Evolutionary conservation across 2,797 vertebrate genomes (phyloP).

Genomic region (Myotis myotis): DNA sequence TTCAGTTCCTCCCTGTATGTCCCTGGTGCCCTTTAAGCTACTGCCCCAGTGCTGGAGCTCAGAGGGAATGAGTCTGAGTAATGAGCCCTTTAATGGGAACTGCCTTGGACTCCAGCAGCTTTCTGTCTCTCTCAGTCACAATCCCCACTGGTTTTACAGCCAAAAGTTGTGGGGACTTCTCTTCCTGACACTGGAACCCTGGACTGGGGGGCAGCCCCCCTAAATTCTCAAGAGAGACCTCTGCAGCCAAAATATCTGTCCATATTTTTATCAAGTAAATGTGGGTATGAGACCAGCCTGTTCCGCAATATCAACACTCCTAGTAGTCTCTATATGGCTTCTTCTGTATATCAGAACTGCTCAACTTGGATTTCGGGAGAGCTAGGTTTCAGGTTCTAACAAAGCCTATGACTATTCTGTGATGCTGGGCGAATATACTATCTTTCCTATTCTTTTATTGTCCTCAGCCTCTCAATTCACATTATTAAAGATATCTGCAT

Average conservation of each 20-base stretch:
- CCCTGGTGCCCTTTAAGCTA: background rate
- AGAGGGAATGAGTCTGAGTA: background rate
- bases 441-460: background rate
- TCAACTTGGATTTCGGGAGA: too few species aligned
- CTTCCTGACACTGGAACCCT: background rate
- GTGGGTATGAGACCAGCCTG: background rate
- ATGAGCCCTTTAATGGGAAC: background rate
- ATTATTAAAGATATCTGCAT: background rate
- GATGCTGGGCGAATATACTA: background rate
- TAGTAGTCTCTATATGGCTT: background rate
- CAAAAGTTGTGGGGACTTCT: background rate
- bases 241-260: background rate
- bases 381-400: background rate
- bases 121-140: background rate
- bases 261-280: background rate
- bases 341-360: background rate
- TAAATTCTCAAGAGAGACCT: background rate
- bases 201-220: background rate
- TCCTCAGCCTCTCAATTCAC: background rate
- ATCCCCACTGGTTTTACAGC: background rate
- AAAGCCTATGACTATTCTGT: background rate
- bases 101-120: background rate
- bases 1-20: background rate
- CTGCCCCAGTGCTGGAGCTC: background rate
- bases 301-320: background rate